A percentile compares a stretch with the other conserved stretches of the same genome.
These are phyloP conservation scores for Pissodes strobi DNA, from an alignment of 1,140 invertebrate genomes.

Conservation along the genomic window DNA sequence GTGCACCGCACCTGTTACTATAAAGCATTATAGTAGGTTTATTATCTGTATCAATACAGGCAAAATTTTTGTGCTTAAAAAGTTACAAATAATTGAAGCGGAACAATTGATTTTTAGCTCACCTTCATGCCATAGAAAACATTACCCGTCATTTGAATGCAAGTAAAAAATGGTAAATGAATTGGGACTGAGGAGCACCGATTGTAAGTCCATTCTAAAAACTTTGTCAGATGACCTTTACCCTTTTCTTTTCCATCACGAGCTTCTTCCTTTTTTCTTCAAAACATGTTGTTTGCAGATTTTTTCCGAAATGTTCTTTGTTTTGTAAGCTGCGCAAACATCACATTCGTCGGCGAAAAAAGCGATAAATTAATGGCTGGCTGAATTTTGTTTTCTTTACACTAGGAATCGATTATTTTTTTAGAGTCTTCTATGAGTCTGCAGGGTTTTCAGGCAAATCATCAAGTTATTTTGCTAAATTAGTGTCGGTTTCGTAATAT, in stretches of 20 bases:
- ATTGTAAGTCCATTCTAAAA: conserved; percentile 30
- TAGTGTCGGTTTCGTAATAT: background rate
- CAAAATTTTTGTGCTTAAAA: conserved; percentile 13
- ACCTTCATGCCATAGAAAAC: conserved; percentile 33
- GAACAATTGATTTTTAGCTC: conserved; percentile 16
- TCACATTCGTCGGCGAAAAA: conserved; percentile 31
- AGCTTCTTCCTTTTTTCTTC: conserved; percentile 33
- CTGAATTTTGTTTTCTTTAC: conserved; percentile 18
- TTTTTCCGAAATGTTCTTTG: conserved; percentile 25
- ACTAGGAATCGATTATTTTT: conserved; percentile 33
- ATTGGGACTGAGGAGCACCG: conserved; percentile 27
- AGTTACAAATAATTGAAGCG: conserved; percentile 25
- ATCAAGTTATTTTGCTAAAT: background rate
- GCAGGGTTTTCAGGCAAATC: background rate
- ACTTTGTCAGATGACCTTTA: conserved; percentile 23
- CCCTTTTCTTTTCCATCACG: conserved; percentile 35
- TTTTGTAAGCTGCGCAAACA: conserved; percentile 32
- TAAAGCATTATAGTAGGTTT: conserved; percentile 19
- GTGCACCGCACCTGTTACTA: conserved; percentile 24
- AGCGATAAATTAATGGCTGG: conserved; percentile 25
- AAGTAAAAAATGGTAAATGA: conserved; percentile 26
- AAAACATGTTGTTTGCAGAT: conserved; percentile 18
- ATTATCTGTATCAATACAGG: background rate
- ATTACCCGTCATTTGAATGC: conserved; percentile 17
- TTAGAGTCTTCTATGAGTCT: background rate